Evolutionary conservation across 1,140 invertebrate genomes (phyloP).

Genomic region (Drosophila setifemur): DNA sequence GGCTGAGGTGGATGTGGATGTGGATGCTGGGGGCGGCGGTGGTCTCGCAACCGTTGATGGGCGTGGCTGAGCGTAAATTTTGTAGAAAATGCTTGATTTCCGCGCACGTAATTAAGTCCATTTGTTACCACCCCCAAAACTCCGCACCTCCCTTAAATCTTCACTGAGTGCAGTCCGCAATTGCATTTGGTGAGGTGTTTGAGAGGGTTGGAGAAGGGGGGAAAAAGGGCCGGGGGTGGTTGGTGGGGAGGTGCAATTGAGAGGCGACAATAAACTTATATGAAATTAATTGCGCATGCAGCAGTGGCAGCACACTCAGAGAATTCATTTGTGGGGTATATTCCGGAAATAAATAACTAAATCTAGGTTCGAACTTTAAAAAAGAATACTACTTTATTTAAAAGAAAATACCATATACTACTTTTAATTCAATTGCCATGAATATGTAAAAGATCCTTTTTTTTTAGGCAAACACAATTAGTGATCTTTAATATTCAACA

Average conservation of each 20-base stretch:
- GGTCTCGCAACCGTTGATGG: conserved; percentile 16
- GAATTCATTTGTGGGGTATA: too few relatives aligned
- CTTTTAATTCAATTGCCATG: background rate
- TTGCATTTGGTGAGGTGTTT: conserved; percentile 41
- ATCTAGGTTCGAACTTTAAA: too few relatives aligned
- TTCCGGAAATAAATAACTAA: too few relatives aligned
- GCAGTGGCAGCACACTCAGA: conserved; percentile 9
- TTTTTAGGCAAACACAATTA: too few relatives aligned
- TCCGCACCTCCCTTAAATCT: conserved; percentile 9
- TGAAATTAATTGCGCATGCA: conserved; percentile 79
- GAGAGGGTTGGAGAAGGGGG: background rate
- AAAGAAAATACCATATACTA: background rate
- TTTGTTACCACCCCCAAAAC: conserved; percentile 49
- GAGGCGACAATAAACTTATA: conserved; percentile 80
- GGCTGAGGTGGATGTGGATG: too few relatives aligned
- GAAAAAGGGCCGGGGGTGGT: conserved; percentile 14
- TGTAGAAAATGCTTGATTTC: conserved; percentile 79
- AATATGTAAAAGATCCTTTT: too few relatives aligned
- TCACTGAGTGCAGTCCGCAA: conserved; percentile 34
- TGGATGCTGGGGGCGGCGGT: background rate
- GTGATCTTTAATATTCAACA: too few relatives aligned
- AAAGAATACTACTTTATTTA: background rate
- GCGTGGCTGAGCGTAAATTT: conserved; percentile 66
- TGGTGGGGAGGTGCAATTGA: conserved; percentile 39
- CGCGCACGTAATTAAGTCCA: conserved; percentile 79